phyloP scores from a whole-genome alignment of 2,888 invertebrate species.

The Altica lythri region DNA sequence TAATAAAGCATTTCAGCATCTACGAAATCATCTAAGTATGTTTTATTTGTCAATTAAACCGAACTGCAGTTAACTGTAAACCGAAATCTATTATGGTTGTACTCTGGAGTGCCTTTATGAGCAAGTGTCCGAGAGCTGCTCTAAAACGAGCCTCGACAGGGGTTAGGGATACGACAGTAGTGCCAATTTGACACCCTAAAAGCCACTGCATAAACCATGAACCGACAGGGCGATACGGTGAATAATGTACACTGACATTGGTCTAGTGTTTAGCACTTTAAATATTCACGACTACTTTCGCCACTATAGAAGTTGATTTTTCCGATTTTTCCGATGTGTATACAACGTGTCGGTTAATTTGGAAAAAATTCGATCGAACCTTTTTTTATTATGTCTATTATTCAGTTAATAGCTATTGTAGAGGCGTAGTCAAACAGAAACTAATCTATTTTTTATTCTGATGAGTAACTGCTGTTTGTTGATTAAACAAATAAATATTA shows the following conservation, averaged over 20 bases:
- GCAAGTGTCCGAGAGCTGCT: slow-evolving; percentile 29
- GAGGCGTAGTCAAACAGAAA: too few relatives aligned
- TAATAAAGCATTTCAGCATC: not conserved
- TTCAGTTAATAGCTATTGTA: too few relatives aligned
- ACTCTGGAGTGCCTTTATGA: slow-evolving; percentile 30
- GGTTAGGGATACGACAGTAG: slow-evolving; percentile 32
- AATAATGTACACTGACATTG: slow-evolving; percentile 58
- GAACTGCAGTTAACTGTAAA: slow-evolving; percentile 20
- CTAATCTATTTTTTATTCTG: too few relatives aligned
- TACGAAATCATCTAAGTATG: slow-evolving; percentile 1
- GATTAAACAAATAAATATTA: too few relatives aligned
- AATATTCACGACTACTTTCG: slow-evolving; percentile 54
- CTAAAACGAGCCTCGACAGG: slow-evolving; percentile 32
- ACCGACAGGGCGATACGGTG: slow-evolving; percentile 57
- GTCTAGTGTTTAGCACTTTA: slow-evolving; percentile 58
- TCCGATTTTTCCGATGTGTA: slow-evolving; percentile 20
- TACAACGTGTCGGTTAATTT: slow-evolving; percentile 36
- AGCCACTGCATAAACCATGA: slow-evolving; percentile 56
- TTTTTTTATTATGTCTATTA: too few relatives aligned
- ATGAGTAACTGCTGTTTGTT: too few relatives aligned
- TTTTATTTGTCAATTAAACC: slow-evolving; percentile 18
- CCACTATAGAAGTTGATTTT: slow-evolving; percentile 36
- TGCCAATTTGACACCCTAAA: slow-evolving; percentile 58
- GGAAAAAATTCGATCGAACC: slow-evolving; percentile 18
- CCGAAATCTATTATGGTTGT: slow-evolving; percentile 18